These are phyloP conservation scores for Drosophila setosimentum DNA, from an alignment of 2,888 invertebrate species.

Conservation along the genomic window DNA sequence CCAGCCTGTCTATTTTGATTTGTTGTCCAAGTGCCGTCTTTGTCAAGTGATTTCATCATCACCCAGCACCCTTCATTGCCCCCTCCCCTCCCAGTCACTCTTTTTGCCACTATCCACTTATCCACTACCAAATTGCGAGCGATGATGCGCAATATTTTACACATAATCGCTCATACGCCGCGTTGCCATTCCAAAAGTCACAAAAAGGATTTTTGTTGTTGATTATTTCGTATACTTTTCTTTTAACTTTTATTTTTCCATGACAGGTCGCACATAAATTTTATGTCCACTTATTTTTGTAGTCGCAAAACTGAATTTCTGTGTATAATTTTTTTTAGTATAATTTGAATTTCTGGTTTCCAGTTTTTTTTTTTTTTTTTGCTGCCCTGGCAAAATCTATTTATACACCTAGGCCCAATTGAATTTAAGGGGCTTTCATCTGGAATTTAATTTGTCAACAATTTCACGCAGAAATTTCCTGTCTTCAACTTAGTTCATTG, in stretches of 20 bases:
- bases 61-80: slow-evolving; percentile 29
- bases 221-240: slow-evolving; percentile 24
- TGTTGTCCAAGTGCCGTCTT: slow-evolving; percentile 77
- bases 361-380: slow-evolving; percentile 17
- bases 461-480: slow-evolving; percentile 26
- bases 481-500: slow-evolving; percentile 26
- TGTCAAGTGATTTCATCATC: slow-evolving; percentile 66
- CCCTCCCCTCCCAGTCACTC: not conserved
- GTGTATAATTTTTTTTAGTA: slow-evolving; percentile 24
- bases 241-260: slow-evolving; percentile 67
- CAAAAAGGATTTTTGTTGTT: slow-evolving; percentile 16
- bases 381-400: slow-evolving; percentile 57
- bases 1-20: slow-evolving; percentile 79
- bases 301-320: slow-evolving; percentile 31
- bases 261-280: slow-evolving; percentile 60
- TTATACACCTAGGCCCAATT: slow-evolving; percentile 48
- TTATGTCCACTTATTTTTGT: slow-evolving; percentile 39
- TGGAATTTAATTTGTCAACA: slow-evolving; percentile 48
- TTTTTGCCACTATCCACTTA: slow-evolving; percentile 5
- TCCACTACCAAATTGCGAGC: slow-evolving; percentile 11
- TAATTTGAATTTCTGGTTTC: slow-evolving; percentile 18
- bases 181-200: slow-evolving; percentile 31
- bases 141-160: slow-evolving; percentile 74
- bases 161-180: slow-evolving; percentile 74
- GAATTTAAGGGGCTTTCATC: slow-evolving; percentile 19